phyloP scores from a whole-genome alignment of 1,140 invertebrate genomes.

The Nasonia vitripennis region DNA sequence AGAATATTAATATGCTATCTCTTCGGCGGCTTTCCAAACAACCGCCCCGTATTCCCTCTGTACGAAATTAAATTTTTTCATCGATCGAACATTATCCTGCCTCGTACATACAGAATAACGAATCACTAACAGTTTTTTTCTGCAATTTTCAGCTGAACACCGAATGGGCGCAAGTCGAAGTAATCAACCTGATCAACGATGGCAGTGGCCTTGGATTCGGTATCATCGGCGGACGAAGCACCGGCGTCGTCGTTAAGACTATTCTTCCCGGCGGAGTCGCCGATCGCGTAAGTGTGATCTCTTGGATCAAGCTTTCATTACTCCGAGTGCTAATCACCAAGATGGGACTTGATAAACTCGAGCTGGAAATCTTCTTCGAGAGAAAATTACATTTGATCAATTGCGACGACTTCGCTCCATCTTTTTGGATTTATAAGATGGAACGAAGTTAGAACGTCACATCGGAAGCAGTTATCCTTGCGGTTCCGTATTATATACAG shows the following conservation, averaged over 20 bases:
- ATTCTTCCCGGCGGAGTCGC: slow-evolving; percentile 96
- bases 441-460: too few relatives aligned
- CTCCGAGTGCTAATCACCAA: background rate
- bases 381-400: background rate
- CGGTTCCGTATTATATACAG: too few relatives aligned
- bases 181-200: slow-evolving; percentile 96
- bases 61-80: background rate
- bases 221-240: slow-evolving; percentile 96
- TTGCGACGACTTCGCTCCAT: background rate
- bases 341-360: background rate
- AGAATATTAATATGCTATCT: background rate
- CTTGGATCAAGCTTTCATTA: background rate
- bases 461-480: too few relatives aligned
- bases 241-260: slow-evolving; percentile 98
- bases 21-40: slow-evolving; percentile 11
- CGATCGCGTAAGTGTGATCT: slow-evolving; percentile 82
- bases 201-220: slow-evolving; percentile 97
- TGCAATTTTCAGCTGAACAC: slow-evolving; percentile 80
- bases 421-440: too few relatives aligned
- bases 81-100: background rate
- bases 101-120: background rate
- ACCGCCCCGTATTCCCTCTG: background rate
- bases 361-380: background rate
- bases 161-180: slow-evolving; percentile 97
- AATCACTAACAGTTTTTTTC: background rate